These are phyloP conservation scores for Syngnathus acus DNA, from an alignment of 2,797 vertebrate genomes.

Conservation along the genomic window DNA sequence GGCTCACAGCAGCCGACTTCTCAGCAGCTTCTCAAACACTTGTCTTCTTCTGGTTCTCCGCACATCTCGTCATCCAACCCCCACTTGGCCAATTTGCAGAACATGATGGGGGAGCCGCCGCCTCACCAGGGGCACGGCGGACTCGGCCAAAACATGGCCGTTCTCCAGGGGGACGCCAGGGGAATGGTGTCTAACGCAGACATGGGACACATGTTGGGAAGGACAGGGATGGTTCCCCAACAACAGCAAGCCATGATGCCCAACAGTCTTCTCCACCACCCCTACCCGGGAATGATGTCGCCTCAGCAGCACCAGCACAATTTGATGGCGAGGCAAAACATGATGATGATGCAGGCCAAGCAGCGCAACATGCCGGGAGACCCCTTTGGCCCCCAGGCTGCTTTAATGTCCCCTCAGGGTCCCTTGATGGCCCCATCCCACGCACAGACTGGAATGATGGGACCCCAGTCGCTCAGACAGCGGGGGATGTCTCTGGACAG, in stretches of 20 bases:
- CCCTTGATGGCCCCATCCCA: conserved; percentile 84
- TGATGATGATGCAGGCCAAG: conserved; percentile 96
- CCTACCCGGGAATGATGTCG: conserved; percentile 77
- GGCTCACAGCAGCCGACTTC: conserved; percentile 62
- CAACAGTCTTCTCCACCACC: conserved; percentile 75
- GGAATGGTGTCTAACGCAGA: conserved; percentile 59
- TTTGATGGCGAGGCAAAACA: conserved; percentile 93
- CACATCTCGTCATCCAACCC: conserved; percentile 80
- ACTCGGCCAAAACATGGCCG: conserved; percentile 74
- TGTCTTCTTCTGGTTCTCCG: conserved; percentile 73
- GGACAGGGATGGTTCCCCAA: conserved; percentile 86
- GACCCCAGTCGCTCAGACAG: conserved; percentile 86
- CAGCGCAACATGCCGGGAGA: conserved; percentile 85
- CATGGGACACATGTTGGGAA: conserved; percentile 88
- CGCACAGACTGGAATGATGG: conserved; percentile 88
- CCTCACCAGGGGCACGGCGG: conserved; percentile 66
- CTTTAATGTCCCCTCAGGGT: conserved; percentile 86
- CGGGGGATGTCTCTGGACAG: conserved; percentile 92
- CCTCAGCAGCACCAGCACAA: conserved; percentile 83
- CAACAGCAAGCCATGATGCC: conserved; percentile 81
- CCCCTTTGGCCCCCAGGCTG: conserved; percentile 82
- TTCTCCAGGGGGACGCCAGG: conserved; percentile 58
- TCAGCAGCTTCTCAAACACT: conserved; percentile 89
- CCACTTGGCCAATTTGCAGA: conserved; percentile 86
- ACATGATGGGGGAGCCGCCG: conserved; percentile 92